Percentiles rank a stretch among this genome's conserved stretches.
Conservation (phyloP, 37 sponge, comb jelly and placozoan genomes). For the Axinella damicornis region DNA sequence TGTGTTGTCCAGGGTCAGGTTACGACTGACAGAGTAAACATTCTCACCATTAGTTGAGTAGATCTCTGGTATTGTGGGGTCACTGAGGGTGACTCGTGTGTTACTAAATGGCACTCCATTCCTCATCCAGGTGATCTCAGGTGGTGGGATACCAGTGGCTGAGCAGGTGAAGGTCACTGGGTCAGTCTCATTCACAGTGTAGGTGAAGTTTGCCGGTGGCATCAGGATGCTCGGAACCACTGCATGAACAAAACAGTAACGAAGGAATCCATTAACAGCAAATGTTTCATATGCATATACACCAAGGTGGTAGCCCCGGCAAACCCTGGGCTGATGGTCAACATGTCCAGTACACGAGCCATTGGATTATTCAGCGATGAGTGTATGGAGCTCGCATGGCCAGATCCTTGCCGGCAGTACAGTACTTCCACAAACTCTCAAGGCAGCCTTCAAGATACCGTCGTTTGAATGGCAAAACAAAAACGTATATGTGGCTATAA, state of each 20-base stretch:
- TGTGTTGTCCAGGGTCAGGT: not conserved
- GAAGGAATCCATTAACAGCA: too few species aligned
- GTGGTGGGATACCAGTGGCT: constrained; percentile 74
- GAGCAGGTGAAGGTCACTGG: constrained; percentile 56
- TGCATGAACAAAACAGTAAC: not conserved
- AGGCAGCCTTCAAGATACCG: too few species aligned
- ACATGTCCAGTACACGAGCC: too few species aligned
- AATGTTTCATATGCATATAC: too few species aligned
- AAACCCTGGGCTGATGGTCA: too few species aligned
- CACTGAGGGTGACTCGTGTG: not conserved
- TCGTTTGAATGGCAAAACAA: too few species aligned
- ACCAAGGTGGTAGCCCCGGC: too few species aligned
- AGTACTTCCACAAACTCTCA: too few species aligned
- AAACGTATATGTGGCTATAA: too few species aligned
- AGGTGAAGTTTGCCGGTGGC: not conserved
- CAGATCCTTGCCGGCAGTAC: too few species aligned
- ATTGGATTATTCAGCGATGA: too few species aligned
- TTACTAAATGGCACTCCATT: not conserved
- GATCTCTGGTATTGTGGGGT: not conserved
- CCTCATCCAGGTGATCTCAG: constrained; percentile 47
- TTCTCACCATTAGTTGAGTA: not conserved
- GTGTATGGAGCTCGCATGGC: too few species aligned
- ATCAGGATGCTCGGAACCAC: not conserved
- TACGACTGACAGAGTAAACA: not conserved
- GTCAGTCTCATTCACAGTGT: constrained; percentile 35